Evolutionary conservation across 2,888 invertebrate species (phyloP), one percentile per base, ranked within the genome.

Genomic region (Phyllotreta cruciferae): DNA sequence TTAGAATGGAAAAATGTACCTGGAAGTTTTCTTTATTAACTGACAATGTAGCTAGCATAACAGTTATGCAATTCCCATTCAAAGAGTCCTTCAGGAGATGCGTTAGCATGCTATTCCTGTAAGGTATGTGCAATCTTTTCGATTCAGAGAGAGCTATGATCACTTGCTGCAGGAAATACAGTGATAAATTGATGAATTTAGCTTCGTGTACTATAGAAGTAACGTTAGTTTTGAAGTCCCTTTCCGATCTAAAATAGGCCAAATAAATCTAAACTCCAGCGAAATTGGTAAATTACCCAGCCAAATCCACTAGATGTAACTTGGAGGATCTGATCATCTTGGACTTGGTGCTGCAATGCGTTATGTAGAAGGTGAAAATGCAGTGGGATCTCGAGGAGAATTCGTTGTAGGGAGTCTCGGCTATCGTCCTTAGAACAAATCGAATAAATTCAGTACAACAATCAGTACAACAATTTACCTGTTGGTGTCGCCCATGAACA

Each of bases 301-400:
- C 85, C 41, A 85, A 77, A 74, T 85, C 85, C 7, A 85, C 84
- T 11, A 85, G 72, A 74, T 85, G 83, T 63, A 85, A 75, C 75
- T 85, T 85, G 1, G 85, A 84, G 14, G 63, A 68, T 62, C 69
- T 68, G 6, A 66, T 53, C 36, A 57, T 49, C 66, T 79, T 77
- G 39, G 78, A 75, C 36, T 81, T 77, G 64, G 74, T 77, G 50
- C 80, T 75, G 10, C 77, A 79, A 34, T 78, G 75, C 3, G 80
- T 78, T 2, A 85, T 69, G 60, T 83, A 80, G 47, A 85, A 80
- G n/a, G 85, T 85, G 71, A 85, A 85, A 64, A 85, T 82, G 68
- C 85, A 85, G 68, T 85, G 85, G 0, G 85, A 85, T 70, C 85
- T 79, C 3, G 85, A 85, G 0, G 85, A 85, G 62, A 79, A 80